A percentile compares a stretch with the other conserved stretches of the same genome.
phyloP scores from a whole-genome alignment of 2,888 invertebrate genomes.

The Sceliomorpha sp. region DNA sequence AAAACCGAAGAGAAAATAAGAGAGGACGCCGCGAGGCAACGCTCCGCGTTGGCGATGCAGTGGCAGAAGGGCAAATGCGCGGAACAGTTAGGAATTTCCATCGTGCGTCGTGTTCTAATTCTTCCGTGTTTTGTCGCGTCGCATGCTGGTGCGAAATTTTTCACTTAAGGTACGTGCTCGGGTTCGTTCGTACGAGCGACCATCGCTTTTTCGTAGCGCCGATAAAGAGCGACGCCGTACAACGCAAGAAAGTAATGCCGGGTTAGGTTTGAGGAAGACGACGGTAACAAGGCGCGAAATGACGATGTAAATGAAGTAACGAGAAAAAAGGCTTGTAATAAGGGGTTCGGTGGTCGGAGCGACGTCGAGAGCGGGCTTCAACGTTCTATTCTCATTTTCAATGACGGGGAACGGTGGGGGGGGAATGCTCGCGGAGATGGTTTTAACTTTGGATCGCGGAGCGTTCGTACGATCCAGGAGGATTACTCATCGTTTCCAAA shows the following conservation, averaged over 20 bases:
- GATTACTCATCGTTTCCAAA: too few relatives aligned
- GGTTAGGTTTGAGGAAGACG: background rate
- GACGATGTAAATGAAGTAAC: slow-evolving; percentile 4
- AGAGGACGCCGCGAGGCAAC: slow-evolving; percentile 29
- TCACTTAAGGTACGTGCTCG: slow-evolving; percentile 6
- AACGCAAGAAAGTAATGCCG: slow-evolving; percentile 1
- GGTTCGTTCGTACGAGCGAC: slow-evolving; percentile 16
- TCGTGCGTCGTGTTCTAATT: slow-evolving; percentile 38
- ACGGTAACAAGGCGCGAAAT: slow-evolving; percentile 29
- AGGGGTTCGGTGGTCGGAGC: too few relatives aligned
- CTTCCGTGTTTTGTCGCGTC: slow-evolving; percentile 6
- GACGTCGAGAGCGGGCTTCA: too few relatives aligned
- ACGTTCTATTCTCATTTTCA: too few relatives aligned
- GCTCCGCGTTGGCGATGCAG: slow-evolving; percentile 5
- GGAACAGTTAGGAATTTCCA: slow-evolving; percentile 64
- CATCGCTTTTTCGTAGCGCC: background rate
- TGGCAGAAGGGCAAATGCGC: slow-evolving; percentile 48
- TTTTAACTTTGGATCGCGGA: too few relatives aligned
- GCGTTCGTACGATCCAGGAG: too few relatives aligned
- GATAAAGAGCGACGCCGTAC: background rate
- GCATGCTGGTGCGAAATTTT: slow-evolving; percentile 7
- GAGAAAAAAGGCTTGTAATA: too few relatives aligned
- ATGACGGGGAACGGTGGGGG: too few relatives aligned
- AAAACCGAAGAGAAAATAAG: slow-evolving; percentile 47
- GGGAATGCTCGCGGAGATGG: too few relatives aligned